These are phyloP conservation scores for Diplogasteroides magnus DNA, from an alignment of 1,140 invertebrate species.

Conservation along the genomic window DNA sequence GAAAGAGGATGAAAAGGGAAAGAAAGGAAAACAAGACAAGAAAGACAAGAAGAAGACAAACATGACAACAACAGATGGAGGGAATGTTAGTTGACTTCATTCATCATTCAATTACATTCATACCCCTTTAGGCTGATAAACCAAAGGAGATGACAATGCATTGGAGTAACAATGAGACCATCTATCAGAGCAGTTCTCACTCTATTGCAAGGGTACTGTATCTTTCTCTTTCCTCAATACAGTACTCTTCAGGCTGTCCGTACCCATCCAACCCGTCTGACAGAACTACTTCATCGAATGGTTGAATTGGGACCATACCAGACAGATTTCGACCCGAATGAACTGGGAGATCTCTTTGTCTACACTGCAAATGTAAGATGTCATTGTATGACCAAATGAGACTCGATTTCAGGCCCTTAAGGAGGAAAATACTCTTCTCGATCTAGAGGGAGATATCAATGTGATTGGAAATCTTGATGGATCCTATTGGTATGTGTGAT, in stretches of 20 bases:
- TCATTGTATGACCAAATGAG: neutral
- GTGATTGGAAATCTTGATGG: neutral
- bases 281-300: neutral
- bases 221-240: too few relatives aligned
- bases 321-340: neutral
- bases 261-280: neutral
- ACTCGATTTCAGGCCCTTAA: neutral
- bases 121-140: too few relatives aligned
- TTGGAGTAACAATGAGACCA: too few relatives aligned
- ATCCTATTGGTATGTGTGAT: neutral
- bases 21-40: too few relatives aligned
- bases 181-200: too few relatives aligned
- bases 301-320: neutral
- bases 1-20: too few relatives aligned
- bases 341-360: neutral
- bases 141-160: too few relatives aligned
- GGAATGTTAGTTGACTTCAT: too few relatives aligned
- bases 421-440: neutral
- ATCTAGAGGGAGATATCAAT: neutral
- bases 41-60: too few relatives aligned
- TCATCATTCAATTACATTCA: too few relatives aligned
- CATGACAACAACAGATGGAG: too few relatives aligned
- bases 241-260: neutral
- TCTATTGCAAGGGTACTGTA: too few relatives aligned
- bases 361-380: neutral